phyloP scores from a whole-genome alignment of 2,113 vertebrate species.

The Xenus cinereus region DNA sequence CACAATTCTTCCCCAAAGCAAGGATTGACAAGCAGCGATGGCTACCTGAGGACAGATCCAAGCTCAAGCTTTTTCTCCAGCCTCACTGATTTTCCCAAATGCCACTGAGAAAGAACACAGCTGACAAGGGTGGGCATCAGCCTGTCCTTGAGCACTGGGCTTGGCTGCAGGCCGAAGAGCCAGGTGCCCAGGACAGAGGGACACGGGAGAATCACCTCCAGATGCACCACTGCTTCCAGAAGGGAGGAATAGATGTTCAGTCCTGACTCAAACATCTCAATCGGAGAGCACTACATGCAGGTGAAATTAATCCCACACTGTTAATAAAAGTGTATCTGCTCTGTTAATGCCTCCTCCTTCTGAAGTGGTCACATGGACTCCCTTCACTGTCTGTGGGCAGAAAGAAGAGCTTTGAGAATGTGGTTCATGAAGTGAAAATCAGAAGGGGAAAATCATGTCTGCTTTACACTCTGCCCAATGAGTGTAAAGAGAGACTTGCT shows the following conservation, averaged over 20 bases:
- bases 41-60: neutral
- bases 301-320: neutral
- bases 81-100: neutral
- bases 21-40: neutral
- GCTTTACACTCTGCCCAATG: too few species aligned
- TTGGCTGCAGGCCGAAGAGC: neutral
- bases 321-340: neutral
- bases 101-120: neutral
- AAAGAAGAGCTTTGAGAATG: neutral
- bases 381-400: neutral
- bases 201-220: neutral
- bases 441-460: neutral
- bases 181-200: neutral
- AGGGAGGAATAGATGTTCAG: neutral
- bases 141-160: neutral
- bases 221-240: neutral
- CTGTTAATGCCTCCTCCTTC: neutral
- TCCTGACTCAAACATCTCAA: neutral
- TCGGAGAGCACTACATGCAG: neutral
- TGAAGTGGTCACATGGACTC: neutral
- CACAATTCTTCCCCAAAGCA: neutral
- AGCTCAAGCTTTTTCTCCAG: neutral
- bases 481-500: neutral
- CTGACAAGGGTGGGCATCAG: neutral
- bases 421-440: neutral